Base-by-base conservation (phyloP, 2,888 invertebrate species). In the Agrotis puta region DNA sequence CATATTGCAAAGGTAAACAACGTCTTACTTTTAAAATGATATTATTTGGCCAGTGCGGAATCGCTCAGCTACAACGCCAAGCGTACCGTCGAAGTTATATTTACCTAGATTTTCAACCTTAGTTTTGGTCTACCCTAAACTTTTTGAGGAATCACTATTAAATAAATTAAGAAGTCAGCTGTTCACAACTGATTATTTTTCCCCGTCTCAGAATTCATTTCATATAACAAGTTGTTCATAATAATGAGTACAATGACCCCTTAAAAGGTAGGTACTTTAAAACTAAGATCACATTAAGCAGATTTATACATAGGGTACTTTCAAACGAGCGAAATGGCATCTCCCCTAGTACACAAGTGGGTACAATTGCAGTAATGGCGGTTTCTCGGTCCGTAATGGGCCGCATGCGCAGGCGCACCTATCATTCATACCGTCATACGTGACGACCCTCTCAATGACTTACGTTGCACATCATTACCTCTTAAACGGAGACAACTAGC, bases 361-460 rank as follows among this genome's bases (percentile, higher is more conserved):
- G 80, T 86, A 86, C 88, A 89, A 88, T 88, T 88, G 89, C 85
- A 81, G 78, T 89, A 89, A 91, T 89, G 87, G 82, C 83, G 70
- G 86, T 87, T 89, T 90, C 91, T 90, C 87, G 83, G 85, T 87
- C 70, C 77, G 81, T 90, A 91, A 92, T 92, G 86, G 88, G 82
- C 79, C 79, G 73, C 39, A 39, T 82, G 73, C 73, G 69, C 80
- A 72, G 67, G 79, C 83, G 80, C 83, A 84, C 75, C 86, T 81
- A 85, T 85, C 87, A 85, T 84, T 83, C 86, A 84, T 33, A 56
- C 33, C n/a, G 56, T 33, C 33, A 33, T 89, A 90, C 89, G 89
- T 89, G 90, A 87, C 84, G 83, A 81, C 81, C 85, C 78, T 86
- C 85, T 85, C 85, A 89, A 89, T 89, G 88, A 82, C 77, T 75